Conservation (phyloP, 2,888 invertebrate species). For the Brassicogethes aeneus region DNA sequence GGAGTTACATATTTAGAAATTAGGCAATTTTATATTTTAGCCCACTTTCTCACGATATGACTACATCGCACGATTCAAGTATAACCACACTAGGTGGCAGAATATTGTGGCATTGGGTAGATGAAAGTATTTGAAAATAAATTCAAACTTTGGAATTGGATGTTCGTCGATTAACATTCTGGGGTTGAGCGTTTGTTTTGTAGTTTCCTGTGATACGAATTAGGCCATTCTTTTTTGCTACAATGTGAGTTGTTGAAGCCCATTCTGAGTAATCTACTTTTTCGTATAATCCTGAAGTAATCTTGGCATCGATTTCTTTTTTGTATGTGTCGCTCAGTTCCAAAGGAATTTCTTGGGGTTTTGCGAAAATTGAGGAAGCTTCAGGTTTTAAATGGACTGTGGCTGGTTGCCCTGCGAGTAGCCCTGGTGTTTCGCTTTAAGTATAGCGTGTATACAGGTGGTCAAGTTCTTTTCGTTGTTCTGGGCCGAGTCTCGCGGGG, state of each 20-base stretch:
- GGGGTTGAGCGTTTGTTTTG: slow-evolving; percentile 13
- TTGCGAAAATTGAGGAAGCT: slow-evolving; percentile 18
- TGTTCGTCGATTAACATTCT: slow-evolving; percentile 9
- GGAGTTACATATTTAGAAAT: too few species aligned
- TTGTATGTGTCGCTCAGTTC: slow-evolving; percentile 13
- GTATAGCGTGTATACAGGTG: slow-evolving; percentile 10
- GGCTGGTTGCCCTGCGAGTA: too few species aligned
- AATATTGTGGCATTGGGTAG: slow-evolving; percentile 9
- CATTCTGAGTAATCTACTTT: too few species aligned
- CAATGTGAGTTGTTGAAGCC: too few species aligned
- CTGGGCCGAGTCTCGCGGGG: neutral
- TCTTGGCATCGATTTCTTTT: slow-evolving; percentile 14
- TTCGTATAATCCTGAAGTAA: too few species aligned
- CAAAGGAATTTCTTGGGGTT: slow-evolving; percentile 7
- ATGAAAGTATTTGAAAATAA: slow-evolving; percentile 8
- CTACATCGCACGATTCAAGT: too few species aligned
- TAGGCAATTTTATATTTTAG: too few species aligned
- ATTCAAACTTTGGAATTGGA: slow-evolving; percentile 10
- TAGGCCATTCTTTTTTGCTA: slow-evolving; percentile 13
- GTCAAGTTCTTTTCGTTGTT: too few species aligned
- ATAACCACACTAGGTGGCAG: slow-evolving; percentile 13
- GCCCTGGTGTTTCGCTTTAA: slow-evolving; percentile 17
- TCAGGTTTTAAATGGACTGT: slow-evolving; percentile 18
- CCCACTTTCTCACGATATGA: too few species aligned
- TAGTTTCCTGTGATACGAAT: slow-evolving; percentile 17